Conservation (phyloP, 1,140 invertebrate genomes). For the Drosophila dunni region DNA sequence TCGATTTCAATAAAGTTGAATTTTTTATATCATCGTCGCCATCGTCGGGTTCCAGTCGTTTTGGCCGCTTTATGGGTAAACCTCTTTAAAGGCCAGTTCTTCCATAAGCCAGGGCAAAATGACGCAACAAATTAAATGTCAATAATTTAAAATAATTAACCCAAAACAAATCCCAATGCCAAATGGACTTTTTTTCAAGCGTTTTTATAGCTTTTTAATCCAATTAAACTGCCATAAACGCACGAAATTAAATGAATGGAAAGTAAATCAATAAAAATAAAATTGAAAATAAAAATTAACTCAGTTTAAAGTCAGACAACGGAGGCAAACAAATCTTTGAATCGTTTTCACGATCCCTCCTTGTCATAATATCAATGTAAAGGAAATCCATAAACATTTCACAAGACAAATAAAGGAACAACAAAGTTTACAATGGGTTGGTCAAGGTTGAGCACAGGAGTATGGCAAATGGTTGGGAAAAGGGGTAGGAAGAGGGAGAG, state of each 20-base stretch:
- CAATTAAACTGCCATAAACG: constrained; percentile 73
- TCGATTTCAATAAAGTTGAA: constrained; percentile 80
- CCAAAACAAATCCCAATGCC: constrained; percentile 48
- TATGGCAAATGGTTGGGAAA: neutral
- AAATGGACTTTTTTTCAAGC: constrained; percentile 31
- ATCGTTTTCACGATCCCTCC: neutral
- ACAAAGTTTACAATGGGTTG: constrained; percentile 29
- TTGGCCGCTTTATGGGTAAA: constrained; percentile 32
- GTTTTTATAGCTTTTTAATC: constrained; percentile 76
- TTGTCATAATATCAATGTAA: constrained; percentile 4
- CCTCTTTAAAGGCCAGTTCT: constrained; percentile 35
- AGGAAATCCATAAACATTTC: constrained; percentile 15
- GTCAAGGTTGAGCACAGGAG: constrained; percentile 7
- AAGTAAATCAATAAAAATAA: constrained; percentile 56
- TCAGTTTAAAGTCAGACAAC: constrained; percentile 53
- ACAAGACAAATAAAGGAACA: constrained; percentile 30
- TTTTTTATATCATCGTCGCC: constrained; percentile 42
- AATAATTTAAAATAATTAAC: constrained; percentile 77
- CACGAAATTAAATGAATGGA: constrained; percentile 26
- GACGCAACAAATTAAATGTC: constrained; percentile 75
- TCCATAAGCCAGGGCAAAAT: constrained; percentile 46
- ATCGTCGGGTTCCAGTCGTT: neutral
- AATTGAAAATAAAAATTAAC: constrained; percentile 41
- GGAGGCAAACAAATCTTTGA: neutral
- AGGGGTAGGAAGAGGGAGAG: neutral